Base-by-base conservation (phyloP, 30 jellyfish, hydroid and myxozoan species). In the Pelagia noctiluca region DNA sequence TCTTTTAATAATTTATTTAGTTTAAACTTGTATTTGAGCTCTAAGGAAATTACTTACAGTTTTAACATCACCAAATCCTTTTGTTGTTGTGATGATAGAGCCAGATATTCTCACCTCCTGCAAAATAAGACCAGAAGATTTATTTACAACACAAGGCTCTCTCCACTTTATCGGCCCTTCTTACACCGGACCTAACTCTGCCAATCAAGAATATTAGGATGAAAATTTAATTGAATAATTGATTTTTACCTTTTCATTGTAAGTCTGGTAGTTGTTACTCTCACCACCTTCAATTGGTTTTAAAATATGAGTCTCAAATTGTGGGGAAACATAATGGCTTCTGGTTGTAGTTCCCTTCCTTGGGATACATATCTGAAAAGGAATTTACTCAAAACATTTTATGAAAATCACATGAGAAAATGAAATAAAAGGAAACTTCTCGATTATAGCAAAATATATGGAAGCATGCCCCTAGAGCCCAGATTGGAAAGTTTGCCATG, bases 361-460 rank as follows among this genome's bases (percentile, higher is more conserved):
- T 75, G 98, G 98, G 18, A 93, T 87, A 35, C 98, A 93, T n/a
- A 93, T 76, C 98, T 93, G 48, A 16, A 50, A 53, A 30, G 8
- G 57, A 5, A 42, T n/a, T n/a, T n/a, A n/a, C n/a, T n/a, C n/a
- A n/a, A n/a, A n/a, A n/a, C n/a, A n/a, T n/a, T n/a, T n/a, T n/a
- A n/a, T n/a, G n/a, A n/a, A 23, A 72, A 16, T 12, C 25, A 72
- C 66, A 38, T 19, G 1, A 23, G 13, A 25, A 76, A 4, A 3
- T 48, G 18, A 25, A 38, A 29, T 8, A 19, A 26, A 22, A 35
- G 13, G 33, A n/a, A 10, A 72, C 2, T 16, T 63, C 75, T n/a
- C n/a, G n/a, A n/a, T n/a, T n/a, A n/a, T n/a, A n/a, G n/a, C n/a
- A n/a, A n/a, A n/a, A n/a, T n/a, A n/a, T n/a, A n/a, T n/a, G n/a